These are phyloP conservation scores for Episyrphus balteatus DNA, from an alignment of 1,140 invertebrate species.

Conservation along the genomic window DNA sequence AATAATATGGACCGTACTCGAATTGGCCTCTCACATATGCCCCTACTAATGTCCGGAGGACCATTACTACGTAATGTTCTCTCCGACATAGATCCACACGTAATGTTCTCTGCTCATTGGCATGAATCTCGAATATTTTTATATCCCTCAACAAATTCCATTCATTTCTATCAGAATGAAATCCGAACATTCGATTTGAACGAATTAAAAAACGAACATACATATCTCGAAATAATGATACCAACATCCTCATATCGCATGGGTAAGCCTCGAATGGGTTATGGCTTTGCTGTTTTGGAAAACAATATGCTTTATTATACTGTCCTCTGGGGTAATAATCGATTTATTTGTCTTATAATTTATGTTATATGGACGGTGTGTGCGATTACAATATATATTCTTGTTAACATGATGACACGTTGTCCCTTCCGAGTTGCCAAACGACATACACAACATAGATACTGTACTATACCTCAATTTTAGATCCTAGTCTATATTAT, in stretches of 20 bases:
- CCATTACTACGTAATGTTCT: slow-evolving; percentile 49
- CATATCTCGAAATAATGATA: slow-evolving; percentile 72
- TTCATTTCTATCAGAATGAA: slow-evolving; percentile 35
- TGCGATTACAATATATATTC: slow-evolving; percentile 20
- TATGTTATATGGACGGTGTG: slow-evolving; percentile 29
- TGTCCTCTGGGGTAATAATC: slow-evolving; percentile 29
- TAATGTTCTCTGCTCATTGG: slow-evolving; percentile 77
- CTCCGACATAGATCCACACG: slow-evolving; percentile 46
- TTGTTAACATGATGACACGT: slow-evolving; percentile 33
- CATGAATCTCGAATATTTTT: slow-evolving; percentile 49
- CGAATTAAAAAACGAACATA: slow-evolving; percentile 34
- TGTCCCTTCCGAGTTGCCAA: slow-evolving; percentile 32
- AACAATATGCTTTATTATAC: slow-evolving; percentile 28
- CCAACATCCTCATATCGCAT: slow-evolving; percentile 92
- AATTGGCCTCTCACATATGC: slow-evolving; percentile 59
- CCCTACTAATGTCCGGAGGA: slow-evolving; percentile 50
- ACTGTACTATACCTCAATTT: slow-evolving; percentile 26
- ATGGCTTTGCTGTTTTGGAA: slow-evolving; percentile 63
- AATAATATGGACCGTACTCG: slow-evolving; percentile 48
- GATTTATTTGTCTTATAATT: slow-evolving; percentile 23
- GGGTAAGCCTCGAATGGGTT: slow-evolving; percentile 75
- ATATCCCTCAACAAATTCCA: slow-evolving; percentile 26
- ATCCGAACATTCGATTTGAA: slow-evolving; percentile 34
- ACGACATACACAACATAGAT: slow-evolving; percentile 20
- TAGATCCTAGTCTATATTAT: slow-evolving; percentile 11